Evolutionary conservation across 2,888 invertebrate genomes (phyloP), one percentile per base, ranked within the genome.

Genomic region (Nemotelus pantherinus): DNA sequence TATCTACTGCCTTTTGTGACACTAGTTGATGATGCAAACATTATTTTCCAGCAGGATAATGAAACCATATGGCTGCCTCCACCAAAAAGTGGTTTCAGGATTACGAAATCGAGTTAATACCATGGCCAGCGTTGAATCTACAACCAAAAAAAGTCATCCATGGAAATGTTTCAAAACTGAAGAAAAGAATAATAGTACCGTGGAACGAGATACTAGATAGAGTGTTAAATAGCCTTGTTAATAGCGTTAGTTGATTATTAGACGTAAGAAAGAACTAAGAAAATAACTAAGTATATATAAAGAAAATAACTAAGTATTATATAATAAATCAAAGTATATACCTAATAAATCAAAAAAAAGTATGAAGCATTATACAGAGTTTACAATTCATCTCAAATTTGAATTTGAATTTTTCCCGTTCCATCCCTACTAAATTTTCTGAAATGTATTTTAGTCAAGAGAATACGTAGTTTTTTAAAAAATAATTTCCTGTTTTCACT

Each of bases 71-170:
- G n/a, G 68, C 39, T 2, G 25, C n/a, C 1, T 48, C 68, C 47
- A 68, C 68, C 7, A 68, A 48, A 48, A 68, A 68, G 25, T 47
- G 45, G 48, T 68, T 68, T 48, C 48, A 68, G n/a, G 48, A 68
- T 43, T 68, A 47, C 7, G 48, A 48, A 68, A 68, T 68, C 48
- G 10, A 58, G 25, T 58, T 58, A n/a, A 5, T 58, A n/a, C 58
- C 5, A 44, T 64, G 43, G 43, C 64, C 64, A 44, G 39, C 45
- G n/a, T 9, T 64, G 3, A 68, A 53, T 70, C 70, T 47, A n/a
- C 53, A 70, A 9, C 65, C 47, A 41, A 70, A 70, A 25, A 25
- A 25, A 25, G 25, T 25, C 25, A 25, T 25, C 25, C 25, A 25
- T 25, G 25, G 25, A 25, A 25, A 25, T 44, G 70, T 58, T n/a